phyloP scores from a whole-genome alignment of 2,113 vertebrate species.

The Engystomops pustulosus region DNA sequence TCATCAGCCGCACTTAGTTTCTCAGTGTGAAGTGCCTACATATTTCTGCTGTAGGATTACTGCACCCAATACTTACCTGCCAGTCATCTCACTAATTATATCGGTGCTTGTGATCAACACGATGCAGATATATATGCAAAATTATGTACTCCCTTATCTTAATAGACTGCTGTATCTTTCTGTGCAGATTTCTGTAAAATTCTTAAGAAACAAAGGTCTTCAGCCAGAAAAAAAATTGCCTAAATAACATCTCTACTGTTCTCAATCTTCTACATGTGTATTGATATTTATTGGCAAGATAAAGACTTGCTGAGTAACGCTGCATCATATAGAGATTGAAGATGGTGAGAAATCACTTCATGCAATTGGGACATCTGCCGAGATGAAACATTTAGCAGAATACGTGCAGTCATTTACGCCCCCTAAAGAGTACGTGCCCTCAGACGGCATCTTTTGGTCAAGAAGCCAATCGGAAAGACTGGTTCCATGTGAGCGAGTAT shows the following conservation, averaged over 20 bases:
- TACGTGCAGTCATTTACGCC: neutral
- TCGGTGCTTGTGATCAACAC: neutral
- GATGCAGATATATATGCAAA: neutral
- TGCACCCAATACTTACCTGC: neutral
- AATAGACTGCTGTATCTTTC: neutral
- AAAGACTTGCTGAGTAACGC: neutral
- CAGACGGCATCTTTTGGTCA: constrained; percentile 1
- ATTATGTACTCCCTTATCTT: neutral
- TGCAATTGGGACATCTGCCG: neutral
- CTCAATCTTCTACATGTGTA: neutral
- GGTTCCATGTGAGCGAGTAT: neutral
- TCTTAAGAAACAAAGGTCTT: neutral
- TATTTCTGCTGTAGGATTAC: neutral
- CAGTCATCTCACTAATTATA: neutral
- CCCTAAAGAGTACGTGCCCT: neutral
- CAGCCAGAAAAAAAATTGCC: neutral
- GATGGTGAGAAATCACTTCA: neutral
- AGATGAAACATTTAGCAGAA: neutral
- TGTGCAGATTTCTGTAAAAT: no score
- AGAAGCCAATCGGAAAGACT: neutral
- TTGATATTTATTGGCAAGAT: neutral
- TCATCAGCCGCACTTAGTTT: neutral
- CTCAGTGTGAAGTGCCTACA: neutral
- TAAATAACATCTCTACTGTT: neutral
- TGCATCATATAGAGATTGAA: neutral